A percentile compares a stretch with the other conserved stretches of the same genome.
These are phyloP conservation scores for Spea bombifrons DNA, from an alignment of 2,113 vertebrate species.

Conservation along the genomic window DNA sequence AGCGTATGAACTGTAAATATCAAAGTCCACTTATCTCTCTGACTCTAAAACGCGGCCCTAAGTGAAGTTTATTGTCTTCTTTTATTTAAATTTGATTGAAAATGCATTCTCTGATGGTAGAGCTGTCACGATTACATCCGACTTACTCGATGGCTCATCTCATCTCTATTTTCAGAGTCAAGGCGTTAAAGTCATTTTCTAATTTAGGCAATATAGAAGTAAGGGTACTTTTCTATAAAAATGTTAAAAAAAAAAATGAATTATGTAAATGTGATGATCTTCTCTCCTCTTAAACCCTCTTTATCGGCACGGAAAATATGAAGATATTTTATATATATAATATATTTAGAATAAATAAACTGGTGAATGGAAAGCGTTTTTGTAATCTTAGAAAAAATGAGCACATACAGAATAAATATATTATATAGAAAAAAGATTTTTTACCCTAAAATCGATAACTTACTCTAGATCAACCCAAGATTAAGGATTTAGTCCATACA, in stretches of 20 bases:
- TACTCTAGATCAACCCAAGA: no score
- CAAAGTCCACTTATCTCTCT: conserved; percentile 41
- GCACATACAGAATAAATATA: not conserved
- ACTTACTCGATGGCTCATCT: conserved; percentile 45
- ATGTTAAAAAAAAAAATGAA: not conserved
- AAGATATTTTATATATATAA: not conserved
- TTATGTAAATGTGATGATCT: conserved; percentile 32
- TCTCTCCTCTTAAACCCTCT: conserved; percentile 33
- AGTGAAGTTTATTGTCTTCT: conserved; percentile 52
- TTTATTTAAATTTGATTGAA: conserved; percentile 56
- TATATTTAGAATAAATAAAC: not conserved
- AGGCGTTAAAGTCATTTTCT: conserved; percentile 48
- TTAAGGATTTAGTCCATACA: no score
- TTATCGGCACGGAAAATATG: conserved; percentile 19
- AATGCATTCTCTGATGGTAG: conserved; percentile 52
- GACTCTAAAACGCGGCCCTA: conserved; percentile 43
- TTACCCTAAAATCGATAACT: no score
- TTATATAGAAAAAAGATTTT: not conserved
- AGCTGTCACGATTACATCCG: conserved; percentile 45
- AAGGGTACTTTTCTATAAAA: conserved; percentile 12
- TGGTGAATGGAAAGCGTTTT: not conserved
- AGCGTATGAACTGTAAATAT: conserved; percentile 54
- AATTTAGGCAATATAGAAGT: conserved; percentile 40
- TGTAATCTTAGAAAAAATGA: not conserved
- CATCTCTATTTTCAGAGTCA: conserved; percentile 45